These are phyloP conservation scores for Octomys mimax DNA, from an alignment of 2,797 vertebrate species.

Conservation along the genomic window DNA sequence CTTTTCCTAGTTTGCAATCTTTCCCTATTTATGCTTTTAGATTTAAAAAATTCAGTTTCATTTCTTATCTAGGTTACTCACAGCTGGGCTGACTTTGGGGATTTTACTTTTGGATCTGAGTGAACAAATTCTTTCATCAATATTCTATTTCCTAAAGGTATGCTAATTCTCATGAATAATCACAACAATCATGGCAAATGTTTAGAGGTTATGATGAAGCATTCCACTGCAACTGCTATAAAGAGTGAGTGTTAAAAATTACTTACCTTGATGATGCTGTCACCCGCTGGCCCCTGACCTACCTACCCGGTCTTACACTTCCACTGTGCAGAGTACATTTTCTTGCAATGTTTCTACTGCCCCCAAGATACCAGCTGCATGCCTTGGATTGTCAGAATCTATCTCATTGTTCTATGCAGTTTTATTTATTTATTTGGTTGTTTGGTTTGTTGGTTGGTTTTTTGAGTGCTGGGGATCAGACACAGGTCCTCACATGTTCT, in stretches of 20 bases:
- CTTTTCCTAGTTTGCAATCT: constrained; percentile 55
- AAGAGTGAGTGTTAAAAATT: constrained; percentile 6
- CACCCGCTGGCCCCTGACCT: neutral
- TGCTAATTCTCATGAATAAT: constrained; percentile 75
- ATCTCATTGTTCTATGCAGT: neutral
- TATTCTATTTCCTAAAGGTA: constrained; percentile 75
- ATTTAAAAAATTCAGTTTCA: constrained; percentile 46
- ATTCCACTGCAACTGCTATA: neutral
- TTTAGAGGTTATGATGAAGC: constrained; percentile 48
- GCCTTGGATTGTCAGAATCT: neutral
- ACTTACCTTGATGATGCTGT: neutral
- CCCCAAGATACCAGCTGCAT: neutral
- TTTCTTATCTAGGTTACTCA: constrained; percentile 76
- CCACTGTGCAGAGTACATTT: neutral
- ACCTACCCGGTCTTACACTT: neutral
- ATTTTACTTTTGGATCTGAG: constrained; percentile 69
- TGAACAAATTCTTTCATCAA: constrained; percentile 67
- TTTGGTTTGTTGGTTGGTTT: neutral
- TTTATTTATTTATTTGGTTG: neutral
- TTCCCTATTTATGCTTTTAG: constrained; percentile 65
- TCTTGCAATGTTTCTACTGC: neutral
- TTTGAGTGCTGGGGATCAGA: neutral
- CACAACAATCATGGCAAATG: constrained; percentile 23
- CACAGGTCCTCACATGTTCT: neutral
- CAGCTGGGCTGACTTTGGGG: constrained; percentile 61